Evolutionary conservation across 2,797 vertebrate species (phyloP).

Genomic region (Lepus townsendii): DNA sequence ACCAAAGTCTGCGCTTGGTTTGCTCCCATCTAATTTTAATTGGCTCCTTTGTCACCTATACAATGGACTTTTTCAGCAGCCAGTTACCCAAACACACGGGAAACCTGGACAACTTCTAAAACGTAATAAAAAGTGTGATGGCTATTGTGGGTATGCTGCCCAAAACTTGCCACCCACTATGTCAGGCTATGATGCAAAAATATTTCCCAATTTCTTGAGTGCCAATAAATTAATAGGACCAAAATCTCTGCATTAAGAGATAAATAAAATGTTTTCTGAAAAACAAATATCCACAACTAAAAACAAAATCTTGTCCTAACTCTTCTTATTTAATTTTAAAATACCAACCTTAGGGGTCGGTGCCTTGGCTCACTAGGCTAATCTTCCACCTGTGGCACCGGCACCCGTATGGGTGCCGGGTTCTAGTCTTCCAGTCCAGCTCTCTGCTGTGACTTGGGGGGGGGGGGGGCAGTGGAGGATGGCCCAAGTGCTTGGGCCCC

Average conservation of each 20-base stretch:
- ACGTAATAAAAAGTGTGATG: neutral
- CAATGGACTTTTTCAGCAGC: neutral
- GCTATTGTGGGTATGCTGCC: neutral
- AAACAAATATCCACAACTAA: neutral
- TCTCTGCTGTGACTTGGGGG: no score
- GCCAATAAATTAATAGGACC: neutral
- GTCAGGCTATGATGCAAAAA: neutral
- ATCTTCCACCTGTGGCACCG: no score
- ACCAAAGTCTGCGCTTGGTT: neutral
- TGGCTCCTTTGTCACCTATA: neutral
- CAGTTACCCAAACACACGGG: neutral
- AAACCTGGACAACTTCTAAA: neutral
- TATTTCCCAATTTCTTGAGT: neutral
- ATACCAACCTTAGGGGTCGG: neutral
- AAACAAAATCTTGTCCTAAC: neutral
- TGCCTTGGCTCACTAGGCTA: no score
- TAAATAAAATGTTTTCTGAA: conserved; percentile 6
- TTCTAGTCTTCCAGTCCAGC: no score
- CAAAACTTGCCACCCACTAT: neutral
- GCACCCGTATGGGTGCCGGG: no score
- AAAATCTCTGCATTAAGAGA: neutral
- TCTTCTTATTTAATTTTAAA: conserved; percentile 21
- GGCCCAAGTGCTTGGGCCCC: no score
- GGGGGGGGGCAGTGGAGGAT: no score
- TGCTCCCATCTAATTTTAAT: neutral